Evolutionary conservation across 2,797 vertebrate species (phyloP), one percentile per base, ranked within the genome.

Genomic region (Lagocephalus sceleratus): DNA sequence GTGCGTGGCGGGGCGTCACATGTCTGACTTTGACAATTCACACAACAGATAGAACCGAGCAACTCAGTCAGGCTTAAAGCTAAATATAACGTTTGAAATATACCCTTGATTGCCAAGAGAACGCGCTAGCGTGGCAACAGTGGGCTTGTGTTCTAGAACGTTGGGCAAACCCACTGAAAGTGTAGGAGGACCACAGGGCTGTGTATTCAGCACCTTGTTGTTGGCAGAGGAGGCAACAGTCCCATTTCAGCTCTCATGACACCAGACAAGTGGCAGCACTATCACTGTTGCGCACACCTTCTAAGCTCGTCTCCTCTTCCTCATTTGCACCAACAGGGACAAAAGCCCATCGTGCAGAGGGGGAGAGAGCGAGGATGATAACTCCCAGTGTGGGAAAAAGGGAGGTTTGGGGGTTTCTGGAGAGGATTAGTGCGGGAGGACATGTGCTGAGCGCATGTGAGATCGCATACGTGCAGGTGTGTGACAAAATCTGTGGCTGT

Each of bases 401-500:
- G 59, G 39, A 65, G 75, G 72, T 69, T 82, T 75, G 58, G 66
- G 65, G 59, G 66, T 75, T 81, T 49, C 46, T 48, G 43, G 57
- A 68, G 69, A 61, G 81, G 85, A 86, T 88, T 87, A 88, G 78
- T 63, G 60, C 63, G 62, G 25, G 42, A 55, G 66, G 63, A 63
- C 26, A 50, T 58, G 64, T 71, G 64, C 58, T 62, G 60, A 60
- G 63, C 66, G 72, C 67, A 70, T 66, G 78, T 79, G 70, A 73
- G 65, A 72, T 73, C 72, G 75, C 76, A 79, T 72, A 76, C 75
- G 75, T 81, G 70, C 83, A 87, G 81, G 80, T 86, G 79, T 87
- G 82, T 82, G 78, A 84, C 79, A 78, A 85, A 85, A 81, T 79
- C 83, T 72, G 66, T 69, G 74, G 82, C 78, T 78, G 81, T 66